Conservation (phyloP, 1,140 invertebrate genomes). For the Cyrtorhinus lividipennis region DNA sequence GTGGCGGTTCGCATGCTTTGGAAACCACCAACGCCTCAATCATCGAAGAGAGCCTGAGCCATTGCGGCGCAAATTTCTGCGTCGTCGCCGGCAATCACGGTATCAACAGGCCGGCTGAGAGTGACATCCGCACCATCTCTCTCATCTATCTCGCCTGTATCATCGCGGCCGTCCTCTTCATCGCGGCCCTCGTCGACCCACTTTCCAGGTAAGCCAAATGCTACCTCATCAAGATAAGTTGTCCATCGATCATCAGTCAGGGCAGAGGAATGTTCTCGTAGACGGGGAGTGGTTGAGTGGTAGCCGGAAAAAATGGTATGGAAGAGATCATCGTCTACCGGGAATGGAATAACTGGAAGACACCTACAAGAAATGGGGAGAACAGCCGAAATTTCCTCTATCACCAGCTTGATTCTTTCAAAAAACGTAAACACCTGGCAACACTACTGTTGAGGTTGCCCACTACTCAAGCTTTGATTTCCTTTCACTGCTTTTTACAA, state of each 20-base stretch:
- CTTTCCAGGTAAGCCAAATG: constrained; percentile 67
- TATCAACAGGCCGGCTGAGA: constrained; percentile 57
- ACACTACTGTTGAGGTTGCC: too few species aligned
- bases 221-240: background rate
- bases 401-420: too few species aligned
- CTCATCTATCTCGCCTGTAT: constrained; percentile 80
- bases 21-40: constrained; percentile 31
- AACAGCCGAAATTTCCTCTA: too few species aligned
- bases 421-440: too few species aligned
- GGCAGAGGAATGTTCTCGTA: background rate
- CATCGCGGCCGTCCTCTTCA: constrained; percentile 65
- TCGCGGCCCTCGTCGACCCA: constrained; percentile 77
- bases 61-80: constrained; percentile 75
- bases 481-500: too few species aligned
- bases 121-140: constrained; percentile 72
- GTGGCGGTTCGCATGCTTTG: constrained; percentile 34
- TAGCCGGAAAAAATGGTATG: too few species aligned
- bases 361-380: too few species aligned
- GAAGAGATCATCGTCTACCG: too few species aligned
- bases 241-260: background rate
- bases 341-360: too few species aligned
- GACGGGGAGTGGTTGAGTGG: background rate
- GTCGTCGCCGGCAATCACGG: constrained; percentile 44
- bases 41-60: constrained; percentile 37
- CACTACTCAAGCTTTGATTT: too few species aligned